Evolutionary conservation across 1,140 invertebrate genomes (phyloP).

Genomic region (Venturia canescens): DNA sequence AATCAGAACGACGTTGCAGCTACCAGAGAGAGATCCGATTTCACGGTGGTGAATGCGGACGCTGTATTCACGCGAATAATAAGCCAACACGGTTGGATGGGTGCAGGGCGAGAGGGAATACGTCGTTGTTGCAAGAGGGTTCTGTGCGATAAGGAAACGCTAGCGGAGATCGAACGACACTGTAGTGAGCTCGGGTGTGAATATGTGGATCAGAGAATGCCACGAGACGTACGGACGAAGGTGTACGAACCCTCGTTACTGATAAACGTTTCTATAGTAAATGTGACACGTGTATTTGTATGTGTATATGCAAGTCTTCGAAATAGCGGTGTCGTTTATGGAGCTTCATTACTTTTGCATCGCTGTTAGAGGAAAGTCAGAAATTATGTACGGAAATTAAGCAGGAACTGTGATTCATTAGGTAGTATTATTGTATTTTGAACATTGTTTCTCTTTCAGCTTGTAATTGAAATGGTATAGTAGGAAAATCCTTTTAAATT

Average conservation of each 20-base stretch:
- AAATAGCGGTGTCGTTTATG: neutral
- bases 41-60: slow-evolving; percentile 16
- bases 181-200: neutral
- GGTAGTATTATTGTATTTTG: too few species aligned
- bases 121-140: slow-evolving; percentile 3
- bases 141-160: slow-evolving; percentile 15
- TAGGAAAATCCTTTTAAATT: too few species aligned
- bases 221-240: neutral
- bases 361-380: too few species aligned
- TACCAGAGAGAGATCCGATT: slow-evolving; percentile 3
- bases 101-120: neutral
- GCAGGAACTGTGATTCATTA: too few species aligned
- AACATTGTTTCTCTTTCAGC: too few species aligned
- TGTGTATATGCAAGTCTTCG: neutral
- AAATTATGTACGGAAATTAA: too few species aligned
- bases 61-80: slow-evolving; percentile 30
- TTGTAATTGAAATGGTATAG: too few species aligned
- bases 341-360: too few species aligned
- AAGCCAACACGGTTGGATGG: slow-evolving; percentile 5
- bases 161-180: neutral
- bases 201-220: neutral
- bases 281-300: neutral
- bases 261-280: neutral
- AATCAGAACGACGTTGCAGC: neutral
- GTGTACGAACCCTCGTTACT: neutral